A percentile compares a stretch with the other conserved stretches of the same genome.
phyloP scores from a whole-genome alignment of 2,797 vertebrate species.

The Siniperca obscura region DNA sequence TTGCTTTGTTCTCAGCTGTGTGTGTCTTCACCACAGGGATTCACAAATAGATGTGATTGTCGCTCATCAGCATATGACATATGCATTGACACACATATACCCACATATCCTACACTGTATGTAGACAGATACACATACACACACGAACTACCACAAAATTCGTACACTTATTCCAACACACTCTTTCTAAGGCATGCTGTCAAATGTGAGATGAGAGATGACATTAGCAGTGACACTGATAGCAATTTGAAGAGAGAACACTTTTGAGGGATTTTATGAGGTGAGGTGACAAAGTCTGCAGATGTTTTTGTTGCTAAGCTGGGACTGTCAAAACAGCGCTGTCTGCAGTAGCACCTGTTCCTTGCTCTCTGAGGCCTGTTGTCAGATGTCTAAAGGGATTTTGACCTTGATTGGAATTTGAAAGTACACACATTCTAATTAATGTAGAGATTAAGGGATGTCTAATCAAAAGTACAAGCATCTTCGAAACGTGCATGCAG shows the following conservation, averaged over 20 bases:
- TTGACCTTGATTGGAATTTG: conserved; percentile 3
- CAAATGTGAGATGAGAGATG: conserved; percentile 25
- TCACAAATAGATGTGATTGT: conserved; percentile 17
- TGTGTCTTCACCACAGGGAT: conserved; percentile 29
- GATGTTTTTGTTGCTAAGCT: conserved; percentile 20
- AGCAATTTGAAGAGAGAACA: conserved; percentile 28
- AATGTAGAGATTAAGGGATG: conserved; percentile 9
- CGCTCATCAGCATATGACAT: conserved; percentile 31
- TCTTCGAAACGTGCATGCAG: background rate
- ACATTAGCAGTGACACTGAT: conserved; percentile 23
- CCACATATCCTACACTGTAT: background rate
- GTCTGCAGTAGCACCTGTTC: conserved; percentile 1
- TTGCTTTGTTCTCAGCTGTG: conserved; percentile 31
- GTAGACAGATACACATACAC: background rate
- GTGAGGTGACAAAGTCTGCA: conserved; percentile 43
- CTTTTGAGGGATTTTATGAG: conserved; percentile 41
- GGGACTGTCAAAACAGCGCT: background rate
- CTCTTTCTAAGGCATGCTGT: conserved; percentile 4
- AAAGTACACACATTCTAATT: background rate
- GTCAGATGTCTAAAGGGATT: background rate
- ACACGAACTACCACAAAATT: background rate
- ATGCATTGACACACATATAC: background rate
- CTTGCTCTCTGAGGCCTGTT: background rate
- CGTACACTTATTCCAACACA: background rate
- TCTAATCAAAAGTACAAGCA: conserved; percentile 10